phyloP scores from a whole-genome alignment of 2,113 vertebrate species.

The Tragelaphus imberbis region DNA sequence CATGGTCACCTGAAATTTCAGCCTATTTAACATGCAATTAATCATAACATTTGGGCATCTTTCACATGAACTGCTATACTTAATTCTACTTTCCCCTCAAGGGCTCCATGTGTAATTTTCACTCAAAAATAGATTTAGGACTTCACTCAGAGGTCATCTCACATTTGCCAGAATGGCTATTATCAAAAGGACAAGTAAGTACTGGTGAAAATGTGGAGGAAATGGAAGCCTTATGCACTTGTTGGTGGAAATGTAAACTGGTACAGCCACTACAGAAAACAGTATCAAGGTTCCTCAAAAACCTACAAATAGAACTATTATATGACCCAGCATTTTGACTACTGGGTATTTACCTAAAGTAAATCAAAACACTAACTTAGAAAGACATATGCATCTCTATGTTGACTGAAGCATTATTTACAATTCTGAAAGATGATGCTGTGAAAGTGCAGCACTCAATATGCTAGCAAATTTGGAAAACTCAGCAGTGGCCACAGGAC shows the following conservation, averaged over 20 bases:
- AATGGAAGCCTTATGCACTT: not conserved
- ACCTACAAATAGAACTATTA: not conserved
- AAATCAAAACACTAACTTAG: not conserved
- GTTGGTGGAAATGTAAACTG: not conserved
- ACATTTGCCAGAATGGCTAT: not conserved
- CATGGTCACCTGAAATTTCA: not conserved
- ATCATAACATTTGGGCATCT: not conserved
- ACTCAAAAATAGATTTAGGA: constrained; percentile 3
- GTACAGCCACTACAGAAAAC: not conserved
- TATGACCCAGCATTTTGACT: not conserved
- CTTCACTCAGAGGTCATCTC: not conserved
- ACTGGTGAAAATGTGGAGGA: not conserved
- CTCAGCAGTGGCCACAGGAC: no score
- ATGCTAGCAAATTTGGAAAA: no score
- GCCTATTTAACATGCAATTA: not conserved
- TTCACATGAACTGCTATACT: not conserved
- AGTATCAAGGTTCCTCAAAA: not conserved
- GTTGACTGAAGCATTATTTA: not conserved
- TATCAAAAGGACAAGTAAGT: not conserved
- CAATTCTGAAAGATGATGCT: not conserved
- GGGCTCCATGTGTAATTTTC: not conserved
- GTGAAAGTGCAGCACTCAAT: no score
- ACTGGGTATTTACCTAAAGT: not conserved
- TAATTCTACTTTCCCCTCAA: not conserved
- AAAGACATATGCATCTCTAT: not conserved